phyloP scores from a whole-genome alignment of 2,888 invertebrate species.

The Bembecia ichneumoniformis region DNA sequence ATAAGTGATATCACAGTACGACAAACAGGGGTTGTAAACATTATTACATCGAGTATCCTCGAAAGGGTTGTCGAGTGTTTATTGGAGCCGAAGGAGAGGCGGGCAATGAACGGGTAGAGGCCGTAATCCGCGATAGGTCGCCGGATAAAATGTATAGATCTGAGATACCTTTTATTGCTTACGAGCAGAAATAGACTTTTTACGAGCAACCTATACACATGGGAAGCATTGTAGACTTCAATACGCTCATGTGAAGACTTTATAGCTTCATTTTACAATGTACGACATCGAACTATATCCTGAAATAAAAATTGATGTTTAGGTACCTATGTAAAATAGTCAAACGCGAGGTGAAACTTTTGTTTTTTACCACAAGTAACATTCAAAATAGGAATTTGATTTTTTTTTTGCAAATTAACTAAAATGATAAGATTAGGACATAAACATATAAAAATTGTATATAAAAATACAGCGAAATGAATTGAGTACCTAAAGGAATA shows the following conservation, averaged over 20 bases:
- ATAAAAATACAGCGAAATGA: too few relatives aligned
- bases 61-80: conserved; percentile 8
- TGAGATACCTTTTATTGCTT: conserved; percentile 36
- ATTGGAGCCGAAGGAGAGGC: conserved; percentile 7
- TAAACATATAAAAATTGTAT: too few relatives aligned
- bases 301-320: too few relatives aligned
- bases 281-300: too few relatives aligned
- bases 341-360: too few relatives aligned
- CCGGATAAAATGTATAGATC: conserved; percentile 26
- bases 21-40: conserved; percentile 5
- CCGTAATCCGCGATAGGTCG: conserved; percentile 29
- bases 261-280: too few relatives aligned
- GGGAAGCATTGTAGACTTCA: not conserved
- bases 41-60: conserved; percentile 4
- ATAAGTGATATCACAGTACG: conserved; percentile 1
- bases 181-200: conserved; percentile 11
- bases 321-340: too few relatives aligned
- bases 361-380: too few relatives aligned
- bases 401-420: too few relatives aligned
- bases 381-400: too few relatives aligned
- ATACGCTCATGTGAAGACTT: not conserved
- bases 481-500: too few relatives aligned
- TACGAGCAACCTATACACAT: conserved; percentile 2
- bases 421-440: too few relatives aligned
- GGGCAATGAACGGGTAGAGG: conserved; percentile 17